Evolutionary conservation across 2,888 invertebrate genomes (phyloP), one percentile per base, ranked within the genome.

Genomic region (Drosophila eohydei): DNA sequence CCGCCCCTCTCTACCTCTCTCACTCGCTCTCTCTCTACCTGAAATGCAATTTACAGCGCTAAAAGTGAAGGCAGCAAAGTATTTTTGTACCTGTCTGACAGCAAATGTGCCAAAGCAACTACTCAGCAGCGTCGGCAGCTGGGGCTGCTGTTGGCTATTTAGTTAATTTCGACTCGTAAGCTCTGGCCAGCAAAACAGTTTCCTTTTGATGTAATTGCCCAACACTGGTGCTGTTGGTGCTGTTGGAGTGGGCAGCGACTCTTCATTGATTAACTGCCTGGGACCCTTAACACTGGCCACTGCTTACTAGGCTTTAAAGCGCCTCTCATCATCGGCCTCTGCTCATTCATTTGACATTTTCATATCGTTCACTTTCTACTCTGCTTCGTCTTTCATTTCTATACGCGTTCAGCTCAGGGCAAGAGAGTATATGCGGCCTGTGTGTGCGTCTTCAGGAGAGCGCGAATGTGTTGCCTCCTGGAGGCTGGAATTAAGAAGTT

Each of bases 151-250:
- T 51, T 52, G 61, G 80, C 83, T 74, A 73, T 85, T 82, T 80
- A 85, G 83, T 82, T 83, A 88, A 88, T 83, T 82, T 85, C 6
- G 50, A 50, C 30, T 50, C 50, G 50, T 50, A 32, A 50, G 50
- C 50, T 32, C 8, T 2, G 34, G 34, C 34, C 34, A 8, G 4
- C 30, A 21, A 1, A 21, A 21, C 21, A 21, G 69, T 81, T 86
- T 82, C 65, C 84, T 86, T 84, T 84, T 84, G 84, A 84, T 83
- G 86, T 84, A 88, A 83, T 80, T 80, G 81, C 78, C 59, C 51
- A 54, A 50, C 63, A 51, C 55, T 16, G 48, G 28, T 21, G 21
- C 21, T 21, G 21, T 1, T 16, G 48, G 28, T 21, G 21, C 21
- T 21, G 21, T 1, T 21, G n/a, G 9, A n/a, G 32, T n/a, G 40